Percentiles rank a stretch among this genome's conserved stretches.
Evolutionary conservation across 1,140 invertebrate species (phyloP).

Genomic region (Bemisia tabaci): DNA sequence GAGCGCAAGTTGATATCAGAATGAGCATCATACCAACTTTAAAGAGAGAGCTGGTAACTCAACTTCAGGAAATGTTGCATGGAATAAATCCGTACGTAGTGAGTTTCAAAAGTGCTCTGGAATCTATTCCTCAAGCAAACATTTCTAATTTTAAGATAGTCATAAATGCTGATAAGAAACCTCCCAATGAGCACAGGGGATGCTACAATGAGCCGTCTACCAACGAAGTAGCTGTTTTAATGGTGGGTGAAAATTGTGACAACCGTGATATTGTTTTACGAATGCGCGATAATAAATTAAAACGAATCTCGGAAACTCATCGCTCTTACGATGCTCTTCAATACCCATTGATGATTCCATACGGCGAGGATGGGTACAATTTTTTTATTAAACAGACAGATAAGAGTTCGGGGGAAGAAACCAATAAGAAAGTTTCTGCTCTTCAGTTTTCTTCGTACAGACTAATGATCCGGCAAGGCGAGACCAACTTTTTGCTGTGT

Average conservation of each 20-base stretch:
- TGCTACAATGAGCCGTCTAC: constrained; percentile 22
- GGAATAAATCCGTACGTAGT: constrained; percentile 26
- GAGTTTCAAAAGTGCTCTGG: constrained; percentile 28
- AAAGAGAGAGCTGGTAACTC: constrained; percentile 23
- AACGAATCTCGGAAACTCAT: constrained; percentile 32
- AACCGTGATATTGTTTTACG: constrained; percentile 22
- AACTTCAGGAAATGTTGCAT: constrained; percentile 29
- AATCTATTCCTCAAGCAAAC: constrained; percentile 21
- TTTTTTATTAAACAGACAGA: constrained; percentile 27
- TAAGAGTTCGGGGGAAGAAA: background rate
- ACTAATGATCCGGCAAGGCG: background rate
- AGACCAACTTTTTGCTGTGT: constrained; percentile 22
- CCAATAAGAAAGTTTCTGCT: constrained; percentile 22
- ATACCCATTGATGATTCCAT: constrained; percentile 35
- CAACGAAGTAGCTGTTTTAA: constrained; percentile 21
- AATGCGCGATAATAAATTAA: constrained; percentile 17
- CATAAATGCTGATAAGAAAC: constrained; percentile 24
- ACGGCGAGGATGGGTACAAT: constrained; percentile 35
- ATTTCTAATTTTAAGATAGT: constrained; percentile 17
- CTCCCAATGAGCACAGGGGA: constrained; percentile 21
- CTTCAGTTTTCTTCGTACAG: constrained; percentile 23
- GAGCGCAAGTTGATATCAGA: constrained; percentile 9
- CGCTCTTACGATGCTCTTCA: constrained; percentile 35
- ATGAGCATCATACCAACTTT: constrained; percentile 20
- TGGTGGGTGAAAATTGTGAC: constrained; percentile 22